Evolutionary conservation across 2,113 vertebrate species (phyloP), one percentile per base, ranked within the genome.

Genomic region (Malaclemys terrapin): DNA sequence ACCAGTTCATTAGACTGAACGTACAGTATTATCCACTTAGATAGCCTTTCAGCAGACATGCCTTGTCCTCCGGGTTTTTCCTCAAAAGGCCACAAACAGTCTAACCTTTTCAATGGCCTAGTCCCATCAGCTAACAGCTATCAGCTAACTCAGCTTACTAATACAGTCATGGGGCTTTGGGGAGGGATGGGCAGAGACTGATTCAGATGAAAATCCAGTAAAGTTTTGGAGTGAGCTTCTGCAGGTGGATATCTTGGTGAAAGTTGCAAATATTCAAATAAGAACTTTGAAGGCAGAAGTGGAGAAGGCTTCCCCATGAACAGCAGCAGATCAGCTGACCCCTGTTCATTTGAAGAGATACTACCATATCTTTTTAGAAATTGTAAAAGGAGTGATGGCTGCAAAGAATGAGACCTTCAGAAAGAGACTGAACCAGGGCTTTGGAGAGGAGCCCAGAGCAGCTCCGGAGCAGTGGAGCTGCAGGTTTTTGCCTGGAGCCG

Each of bases 11-110:
- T 10, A 88, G 87, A 10, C 0, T 0, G 9, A 87, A 79, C 0
- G 4, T 72, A 0, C 3, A 3, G 35, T 3, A 53, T 0, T 0
- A 89, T 52, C n/a, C 29, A 84, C 11, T 49, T 56, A 12, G 12
- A 62, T 62, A 72, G 50, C 45, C 78, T 53, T 84, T 56, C 57
- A 52, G 19, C 76, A 89, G 47, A 69, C 25, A 62, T 11, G 6
- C 4, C 35, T 69, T 72, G 20, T n/a, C 69, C 69, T 72, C 35
- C 10, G 9, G 69, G n/a, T 72, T 72, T 72, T 72, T 38, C n/a
- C n/a, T 38, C n/a, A 72, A 31, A 38, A 72, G 65, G 69, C 69
- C 17, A 72, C 69, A 38, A 72, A 72, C 65, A 38, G 20, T 38
- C 8, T 72, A 22, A 72, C n/a, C 56, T 89, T 94, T 89, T 47